A percentile compares a stretch with the other conserved stretches of the same genome.
These are phyloP conservation scores for Tiliqua scincoides DNA, from an alignment of 2,113 vertebrate genomes.

Conservation along the genomic window DNA sequence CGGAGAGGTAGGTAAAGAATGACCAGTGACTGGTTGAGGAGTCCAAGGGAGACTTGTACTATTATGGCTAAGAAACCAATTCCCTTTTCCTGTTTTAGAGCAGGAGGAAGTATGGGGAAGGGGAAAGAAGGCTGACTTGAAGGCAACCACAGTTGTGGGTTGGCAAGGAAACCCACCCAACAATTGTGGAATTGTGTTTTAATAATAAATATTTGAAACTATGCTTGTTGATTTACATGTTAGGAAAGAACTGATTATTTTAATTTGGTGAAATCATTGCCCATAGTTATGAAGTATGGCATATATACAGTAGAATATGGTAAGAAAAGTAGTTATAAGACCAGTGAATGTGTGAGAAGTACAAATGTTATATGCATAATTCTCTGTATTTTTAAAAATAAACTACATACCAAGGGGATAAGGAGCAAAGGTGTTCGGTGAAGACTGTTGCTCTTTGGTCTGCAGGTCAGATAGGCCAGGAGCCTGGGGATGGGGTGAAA, in stretches of 20 bases:
- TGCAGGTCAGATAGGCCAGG: constrained; percentile 94
- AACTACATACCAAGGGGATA: constrained; percentile 90
- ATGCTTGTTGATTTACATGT: too few species aligned
- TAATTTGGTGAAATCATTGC: neutral
- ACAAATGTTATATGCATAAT: neutral
- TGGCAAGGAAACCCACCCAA: too few species aligned
- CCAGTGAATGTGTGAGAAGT: too few species aligned
- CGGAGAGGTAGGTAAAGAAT: too few species aligned
- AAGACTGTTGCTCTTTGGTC: constrained; percentile 98
- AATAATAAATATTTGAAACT: neutral
- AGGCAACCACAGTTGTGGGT: too few species aligned
- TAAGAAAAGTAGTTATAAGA: neutral
- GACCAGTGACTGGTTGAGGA: too few species aligned
- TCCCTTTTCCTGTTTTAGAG: too few species aligned
- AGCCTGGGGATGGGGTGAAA: constrained; percentile 87
- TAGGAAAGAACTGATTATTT: neutral
- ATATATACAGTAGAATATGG: neutral
- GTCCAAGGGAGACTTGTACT: too few species aligned
- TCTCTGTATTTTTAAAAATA: neutral
- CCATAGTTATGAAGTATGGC: neutral
- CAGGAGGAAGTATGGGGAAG: too few species aligned
- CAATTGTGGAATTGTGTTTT: neutral
- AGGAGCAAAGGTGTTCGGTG: constrained; percentile 91
- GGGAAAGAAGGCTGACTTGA: too few species aligned
- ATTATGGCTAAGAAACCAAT: too few species aligned